Base-by-base conservation (phyloP, 2,113 vertebrate species). In the Lipophrys pholis region DNA sequence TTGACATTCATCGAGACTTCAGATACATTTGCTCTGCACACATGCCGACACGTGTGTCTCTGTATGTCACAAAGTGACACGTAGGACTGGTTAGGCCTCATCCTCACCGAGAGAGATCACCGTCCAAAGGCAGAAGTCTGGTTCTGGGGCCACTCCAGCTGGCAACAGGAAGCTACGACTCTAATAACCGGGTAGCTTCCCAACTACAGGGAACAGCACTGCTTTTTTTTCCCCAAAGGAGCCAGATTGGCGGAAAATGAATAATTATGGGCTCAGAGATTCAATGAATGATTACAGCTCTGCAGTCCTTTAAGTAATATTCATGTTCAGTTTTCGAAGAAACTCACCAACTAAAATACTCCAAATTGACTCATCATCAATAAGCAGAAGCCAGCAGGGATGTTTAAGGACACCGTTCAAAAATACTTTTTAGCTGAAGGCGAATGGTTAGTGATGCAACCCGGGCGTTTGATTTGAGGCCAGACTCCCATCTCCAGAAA, bases 161-260 rank as follows among this genome's bases (percentile, higher is more conserved):
- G 90, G 91, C 88, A 81, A 65, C 56, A 82, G 60, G 71, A 87
- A 74, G 52, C 89, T 83, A 63, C 48, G 62, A 79, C 82, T 90
- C 89, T 93, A 94, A 93, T 93, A 92, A 92, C 73, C 5, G 85
- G 89, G 90, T 93, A 67, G 90, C 90, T 86, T 86, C 75, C 81
- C 84, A 90, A 93, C 82, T 89, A 80, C 89, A 90, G 88, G 83
- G 86, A 91, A 57, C 71, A 82, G 82, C 59, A 16, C 53, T 60
- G 77, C 69, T 78, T 89, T 30, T 30, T 30, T 87, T 89, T 75
- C 66, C 76, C 81, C 35, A 78, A 88, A 85, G 84, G 80, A 90
- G 90, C 82, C 83, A 78, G 86, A 90, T 88, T 88, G 78, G 88
- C 56, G 88, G 91, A 91, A 93, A 93, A 93, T 87, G 68, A 88